phyloP scores from a whole-genome alignment of 2,797 vertebrate species.

The Selene dorsalis region DNA sequence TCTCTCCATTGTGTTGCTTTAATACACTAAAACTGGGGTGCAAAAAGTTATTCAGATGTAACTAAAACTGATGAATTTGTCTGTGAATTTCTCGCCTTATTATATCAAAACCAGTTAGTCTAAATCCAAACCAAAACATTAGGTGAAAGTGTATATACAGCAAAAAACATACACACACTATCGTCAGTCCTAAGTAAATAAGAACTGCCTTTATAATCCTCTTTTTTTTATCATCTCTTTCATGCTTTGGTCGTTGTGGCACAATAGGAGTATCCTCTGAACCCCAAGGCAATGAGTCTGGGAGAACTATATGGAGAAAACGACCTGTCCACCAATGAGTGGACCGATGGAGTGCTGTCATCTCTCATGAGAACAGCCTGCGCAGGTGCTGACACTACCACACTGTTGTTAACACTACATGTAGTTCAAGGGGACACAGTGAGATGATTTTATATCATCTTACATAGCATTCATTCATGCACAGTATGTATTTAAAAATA shows the following conservation, averaged over 20 bases:
- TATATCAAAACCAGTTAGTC: not conserved
- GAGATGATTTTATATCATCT: not conserved
- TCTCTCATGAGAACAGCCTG: slow-evolving; percentile 90
- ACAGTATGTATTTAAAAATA: not conserved
- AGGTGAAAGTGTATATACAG: not conserved
- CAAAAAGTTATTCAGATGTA: no score
- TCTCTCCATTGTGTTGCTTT: no score
- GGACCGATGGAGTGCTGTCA: slow-evolving; percentile 91
- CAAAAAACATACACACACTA: not conserved
- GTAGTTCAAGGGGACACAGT: not conserved
- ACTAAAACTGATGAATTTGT: not conserved
- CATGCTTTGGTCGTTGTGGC: slow-evolving; percentile 6
- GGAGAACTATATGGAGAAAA: slow-evolving; percentile 94
- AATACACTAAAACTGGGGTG: no score
- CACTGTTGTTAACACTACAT: not conserved
- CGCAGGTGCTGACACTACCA: slow-evolving; percentile 83
- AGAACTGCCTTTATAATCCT: not conserved
- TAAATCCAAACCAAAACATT: not conserved
- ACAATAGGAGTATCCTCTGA: slow-evolving; percentile 88
- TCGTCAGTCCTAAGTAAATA: not conserved
- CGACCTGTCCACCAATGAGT: slow-evolving; percentile 89
- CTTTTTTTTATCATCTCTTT: not conserved
- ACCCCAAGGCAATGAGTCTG: slow-evolving; percentile 91
- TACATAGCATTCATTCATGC: not conserved
- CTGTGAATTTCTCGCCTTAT: not conserved